These are phyloP conservation scores for Drusus annulatus DNA, from an alignment of 1,140 invertebrate genomes.

Conservation along the genomic window DNA sequence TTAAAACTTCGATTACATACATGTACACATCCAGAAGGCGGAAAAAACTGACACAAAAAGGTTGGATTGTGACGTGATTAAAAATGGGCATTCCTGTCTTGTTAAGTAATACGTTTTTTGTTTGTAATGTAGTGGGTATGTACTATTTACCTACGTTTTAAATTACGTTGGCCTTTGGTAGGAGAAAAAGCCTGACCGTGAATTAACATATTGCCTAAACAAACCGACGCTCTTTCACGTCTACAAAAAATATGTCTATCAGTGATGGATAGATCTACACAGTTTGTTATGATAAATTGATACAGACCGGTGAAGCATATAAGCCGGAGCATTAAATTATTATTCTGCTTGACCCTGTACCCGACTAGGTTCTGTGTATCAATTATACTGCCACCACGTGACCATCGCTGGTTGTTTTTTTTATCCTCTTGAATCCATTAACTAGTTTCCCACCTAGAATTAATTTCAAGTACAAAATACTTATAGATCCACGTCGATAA, in stretches of 20 bases:
- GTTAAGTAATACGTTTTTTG: constrained; percentile 40
- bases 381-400: constrained; percentile 24
- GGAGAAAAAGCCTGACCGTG: constrained; percentile 31
- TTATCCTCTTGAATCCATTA: no score
- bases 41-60: constrained; percentile 9
- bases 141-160: constrained; percentile 8
- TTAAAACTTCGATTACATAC: not conserved
- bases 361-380: constrained; percentile 23
- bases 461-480: no score
- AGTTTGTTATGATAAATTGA: constrained; percentile 35
- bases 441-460: no score
- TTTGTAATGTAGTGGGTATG: constrained; percentile 32
- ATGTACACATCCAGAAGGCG: not conserved
- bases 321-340: constrained; percentile 38
- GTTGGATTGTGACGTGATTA: constrained; percentile 35
- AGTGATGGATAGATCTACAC: constrained; percentile 40
- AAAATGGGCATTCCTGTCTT: constrained; percentile 30
- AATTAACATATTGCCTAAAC: constrained; percentile 46
- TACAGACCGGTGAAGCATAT: constrained; percentile 21
- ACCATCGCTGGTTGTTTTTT: constrained; percentile 1
- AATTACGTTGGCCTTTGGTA: constrained; percentile 17
- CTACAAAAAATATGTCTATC: constrained; percentile 38
- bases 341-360: constrained; percentile 34
- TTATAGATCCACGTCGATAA: no score
- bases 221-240: constrained; percentile 32